Base-by-base conservation (phyloP, 1,140 invertebrate species). In the Lineus longissimus region DNA sequence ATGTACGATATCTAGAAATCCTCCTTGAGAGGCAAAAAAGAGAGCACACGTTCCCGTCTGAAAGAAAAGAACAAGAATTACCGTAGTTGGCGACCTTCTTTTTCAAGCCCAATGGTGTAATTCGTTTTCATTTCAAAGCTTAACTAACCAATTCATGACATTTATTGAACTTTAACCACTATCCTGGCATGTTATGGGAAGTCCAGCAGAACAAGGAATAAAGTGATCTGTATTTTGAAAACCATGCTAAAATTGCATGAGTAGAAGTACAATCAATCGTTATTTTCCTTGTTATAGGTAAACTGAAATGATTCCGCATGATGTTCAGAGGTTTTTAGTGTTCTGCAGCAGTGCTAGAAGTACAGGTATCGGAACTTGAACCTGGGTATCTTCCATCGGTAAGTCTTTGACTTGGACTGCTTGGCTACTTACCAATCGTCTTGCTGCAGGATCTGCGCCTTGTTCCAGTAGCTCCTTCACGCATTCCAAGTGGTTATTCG, bases 21-120 rank as follows among this genome's bases (percentile, higher is more conserved):
- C 94, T 65, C 90, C 90, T 81, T 96, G 94, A 9, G 92, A 88
- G 54, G 93, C 92, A 81, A 95, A 95, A 83, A 95, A 95, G 66
- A 96, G 81, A 2, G 93, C 89, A 61, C 90, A 93, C 31, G 93
- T 94, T 68, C 93, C 93, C 54, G 93, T 94, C 92, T 94, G 73
- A 60, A 73, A 70, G 45, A 59, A 61, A 66, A 65, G 40, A 58
- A 54, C 30, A 30, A 51, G n/a, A 40, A 1, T 57, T 25, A 57
- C 4, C 19, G n/a, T n/a, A n/a, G n/a, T n/a, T n/a, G 11, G 11
- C 40, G 11, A 13, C 11, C n/a, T 11, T n/a, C 11, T 43, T 43
- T 43, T 43, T 13, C 11, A 43, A 43, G n/a, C 40, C 11, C 11
- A n/a, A n/a, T n/a, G n/a, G n/a, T n/a, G n/a, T 27, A 29, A 7